Evolutionary conservation across 2,797 vertebrate species (phyloP), one percentile per base, ranked within the genome.

Genomic region (Austrolebias charrua): DNA sequence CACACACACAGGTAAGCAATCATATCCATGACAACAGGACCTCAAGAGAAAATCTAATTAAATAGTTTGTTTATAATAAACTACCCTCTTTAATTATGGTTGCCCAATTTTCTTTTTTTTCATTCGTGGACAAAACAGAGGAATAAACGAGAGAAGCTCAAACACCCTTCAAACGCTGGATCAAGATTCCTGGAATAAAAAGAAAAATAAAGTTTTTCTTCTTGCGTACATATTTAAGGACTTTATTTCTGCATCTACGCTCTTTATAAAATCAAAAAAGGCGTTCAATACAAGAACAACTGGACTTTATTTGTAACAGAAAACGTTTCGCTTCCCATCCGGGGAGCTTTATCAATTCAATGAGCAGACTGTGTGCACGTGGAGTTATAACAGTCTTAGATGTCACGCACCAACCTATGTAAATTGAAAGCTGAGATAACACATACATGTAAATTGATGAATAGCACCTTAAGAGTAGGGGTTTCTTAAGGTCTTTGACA

Each of bases 191-290:
- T 60, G 75, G 60, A 35, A 65, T 67, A 45, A 69, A 78, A 69
- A 63, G 13, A 60, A 73, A 46, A 70, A 43, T 31, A 53, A 72
- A 75, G 52, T 16, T 47, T 64, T 64, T 68, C 6, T n/a, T 53
- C 73, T 76, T 50, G 63, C 69, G 75, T 59, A 50, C 14, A 55
- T 78, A 72, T 71, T 82, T 71, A 20, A 14, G 2, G 33, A 63
- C 49, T 71, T 38, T 15, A 31, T 55, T 56, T 61, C 60, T 54
- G 46, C 50, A 54, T 68, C 60, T 48, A 40, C 70, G 76, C 65
- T 61, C 59, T 75, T 72, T 64, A 85, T 88, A 61, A 65, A 46
- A 71, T n/a, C n/a, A n/a, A n/a, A n/a, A n/a, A n/a, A n/a, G n/a
- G n/a, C n/a, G n/a, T n/a, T n/a, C n/a, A n/a, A n/a, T n/a, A n/a